Conservation (phyloP, 2,888 invertebrate genomes). For the Sphaerophoria rueppellii region DNA sequence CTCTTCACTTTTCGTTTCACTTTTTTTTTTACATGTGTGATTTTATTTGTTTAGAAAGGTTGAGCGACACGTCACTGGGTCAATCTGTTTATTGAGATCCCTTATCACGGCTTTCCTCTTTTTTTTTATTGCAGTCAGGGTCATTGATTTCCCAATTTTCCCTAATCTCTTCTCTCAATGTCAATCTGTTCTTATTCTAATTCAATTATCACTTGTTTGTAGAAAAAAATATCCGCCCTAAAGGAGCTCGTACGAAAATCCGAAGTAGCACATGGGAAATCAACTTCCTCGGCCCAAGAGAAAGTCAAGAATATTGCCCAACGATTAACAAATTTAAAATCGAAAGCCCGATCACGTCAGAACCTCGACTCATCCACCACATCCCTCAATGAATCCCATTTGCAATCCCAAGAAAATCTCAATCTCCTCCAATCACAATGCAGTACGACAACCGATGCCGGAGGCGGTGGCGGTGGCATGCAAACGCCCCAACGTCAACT, state of each 20-base stretch:
- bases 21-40: slow-evolving; percentile 1
- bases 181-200: neutral
- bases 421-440: slow-evolving; percentile 53
- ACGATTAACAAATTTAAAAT: slow-evolving; percentile 77
- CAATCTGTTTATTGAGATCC: no score
- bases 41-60: neutral
- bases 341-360: slow-evolving; percentile 77
- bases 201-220: neutral
- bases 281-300: slow-evolving; percentile 78
- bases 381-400: slow-evolving; percentile 62
- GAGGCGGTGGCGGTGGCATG: slow-evolving; percentile 37
- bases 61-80: no score
- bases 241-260: slow-evolving; percentile 79
- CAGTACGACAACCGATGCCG: slow-evolving; percentile 60
- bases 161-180: no score
- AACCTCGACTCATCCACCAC: slow-evolving; percentile 73
- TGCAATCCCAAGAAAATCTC: slow-evolving; percentile 61
- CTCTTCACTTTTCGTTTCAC: neutral
- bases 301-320: slow-evolving; percentile 79
- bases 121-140: no score
- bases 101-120: no score
- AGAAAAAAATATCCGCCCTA: slow-evolving; percentile 79
- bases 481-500: slow-evolving; percentile 47
- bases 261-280: slow-evolving; percentile 77
- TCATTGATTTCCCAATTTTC: no score